phyloP scores from a whole-genome alignment of 2,888 invertebrate genomes.

The Aspidiotus rigidus region DNA sequence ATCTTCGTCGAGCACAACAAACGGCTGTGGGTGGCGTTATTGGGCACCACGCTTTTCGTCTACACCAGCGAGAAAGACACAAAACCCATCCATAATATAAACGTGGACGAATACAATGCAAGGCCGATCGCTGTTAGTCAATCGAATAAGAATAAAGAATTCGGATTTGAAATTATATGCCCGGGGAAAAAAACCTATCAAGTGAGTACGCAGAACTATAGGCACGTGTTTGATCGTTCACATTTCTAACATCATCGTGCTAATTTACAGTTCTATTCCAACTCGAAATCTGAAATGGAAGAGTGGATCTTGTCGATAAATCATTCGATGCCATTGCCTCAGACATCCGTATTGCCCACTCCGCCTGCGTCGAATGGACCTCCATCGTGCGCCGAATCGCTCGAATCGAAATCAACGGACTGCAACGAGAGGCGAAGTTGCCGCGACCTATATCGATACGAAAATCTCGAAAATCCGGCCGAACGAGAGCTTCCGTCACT shows the following conservation, averaged over 20 bases:
- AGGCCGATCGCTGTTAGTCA: slow-evolving; percentile 36
- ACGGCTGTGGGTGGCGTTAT: slow-evolving; percentile 40
- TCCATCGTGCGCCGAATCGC: slow-evolving; percentile 7
- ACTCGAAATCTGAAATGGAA: slow-evolving; percentile 32
- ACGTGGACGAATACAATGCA: slow-evolving; percentile 40
- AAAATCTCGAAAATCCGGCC: slow-evolving; percentile 17
- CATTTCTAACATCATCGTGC: neutral
- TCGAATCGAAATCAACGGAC: slow-evolving; percentile 5
- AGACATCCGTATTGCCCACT: slow-evolving; percentile 9
- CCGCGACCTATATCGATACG: slow-evolving; percentile 15
- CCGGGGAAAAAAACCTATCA: slow-evolving; percentile 41
- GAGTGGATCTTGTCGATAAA: slow-evolving; percentile 29
- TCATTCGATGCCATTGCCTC: slow-evolving; percentile 27
- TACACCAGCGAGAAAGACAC: slow-evolving; percentile 39
- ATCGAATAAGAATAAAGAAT: slow-evolving; percentile 37
- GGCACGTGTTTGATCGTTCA: too few relatives aligned
- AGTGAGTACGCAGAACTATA: slow-evolving; percentile 36
- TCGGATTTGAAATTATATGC: slow-evolving; percentile 40
- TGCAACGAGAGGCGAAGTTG: slow-evolving; percentile 14
- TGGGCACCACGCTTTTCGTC: slow-evolving; percentile 39
- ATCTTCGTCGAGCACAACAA: slow-evolving; percentile 40
- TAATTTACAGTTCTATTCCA: slow-evolving; percentile 25
- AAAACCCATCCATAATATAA: slow-evolving; percentile 38
- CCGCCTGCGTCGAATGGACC: neutral
- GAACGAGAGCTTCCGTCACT: slow-evolving; percentile 30